These are phyloP conservation scores for Pseudomugil tenellus DNA, from an alignment of 2,797 vertebrate species.

Conservation along the genomic window DNA sequence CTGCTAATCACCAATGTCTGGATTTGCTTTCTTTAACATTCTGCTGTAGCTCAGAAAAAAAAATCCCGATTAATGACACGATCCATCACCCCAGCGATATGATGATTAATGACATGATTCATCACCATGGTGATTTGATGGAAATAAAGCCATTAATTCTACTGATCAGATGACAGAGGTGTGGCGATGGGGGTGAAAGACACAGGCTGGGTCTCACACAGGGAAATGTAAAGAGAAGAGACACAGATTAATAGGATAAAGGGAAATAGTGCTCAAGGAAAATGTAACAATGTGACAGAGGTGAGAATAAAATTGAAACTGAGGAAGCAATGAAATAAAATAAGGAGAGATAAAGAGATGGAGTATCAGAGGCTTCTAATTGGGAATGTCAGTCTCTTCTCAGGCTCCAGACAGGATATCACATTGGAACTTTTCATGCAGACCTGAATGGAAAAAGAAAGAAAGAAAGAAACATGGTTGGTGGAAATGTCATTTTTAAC, in stretches of 20 bases:
- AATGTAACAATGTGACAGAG: slow-evolving; percentile 24
- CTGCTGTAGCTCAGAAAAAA: slow-evolving; percentile 54
- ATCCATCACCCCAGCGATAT: slow-evolving; percentile 71
- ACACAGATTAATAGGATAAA: slow-evolving; percentile 18
- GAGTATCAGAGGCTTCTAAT: slow-evolving; percentile 51
- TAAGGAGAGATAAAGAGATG: slow-evolving; percentile 22
- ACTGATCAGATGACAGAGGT: slow-evolving; percentile 68
- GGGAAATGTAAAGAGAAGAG: slow-evolving; percentile 29
- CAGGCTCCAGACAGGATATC: slow-evolving; percentile 34
- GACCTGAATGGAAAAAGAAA: slow-evolving; percentile 33
- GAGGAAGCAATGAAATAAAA: slow-evolving; percentile 26
- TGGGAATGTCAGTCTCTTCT: slow-evolving; percentile 48
- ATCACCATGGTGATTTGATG: slow-evolving; percentile 75
- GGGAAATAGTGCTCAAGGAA: slow-evolving; percentile 23
- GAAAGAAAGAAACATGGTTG: slow-evolving; percentile 13
- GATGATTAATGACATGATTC: slow-evolving; percentile 84
- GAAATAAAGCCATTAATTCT: slow-evolving; percentile 84
- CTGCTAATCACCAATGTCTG: slow-evolving; percentile 74
- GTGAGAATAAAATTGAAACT: slow-evolving; percentile 28
- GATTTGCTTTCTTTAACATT: slow-evolving; percentile 66
- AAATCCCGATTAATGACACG: slow-evolving; percentile 74
- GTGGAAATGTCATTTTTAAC: slow-evolving; percentile 62
- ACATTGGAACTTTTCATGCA: slow-evolving; percentile 28
- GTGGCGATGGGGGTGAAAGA: slow-evolving; percentile 47
- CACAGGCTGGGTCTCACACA: slow-evolving; percentile 28